These are phyloP conservation scores for Anodontia alba DNA, from an alignment of 2,888 invertebrate species.

Conservation along the genomic window DNA sequence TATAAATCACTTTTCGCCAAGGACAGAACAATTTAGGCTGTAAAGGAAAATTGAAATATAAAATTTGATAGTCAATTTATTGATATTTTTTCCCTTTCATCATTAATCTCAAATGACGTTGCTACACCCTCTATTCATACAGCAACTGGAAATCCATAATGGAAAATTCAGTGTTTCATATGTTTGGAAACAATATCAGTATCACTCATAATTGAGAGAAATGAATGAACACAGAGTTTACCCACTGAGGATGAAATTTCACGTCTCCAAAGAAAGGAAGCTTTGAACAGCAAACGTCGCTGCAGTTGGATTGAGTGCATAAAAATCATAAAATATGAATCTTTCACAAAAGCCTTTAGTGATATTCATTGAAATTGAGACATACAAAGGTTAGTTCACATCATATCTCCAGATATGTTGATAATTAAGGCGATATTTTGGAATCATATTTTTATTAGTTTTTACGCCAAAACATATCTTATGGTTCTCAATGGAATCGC, in stretches of 20 bases:
- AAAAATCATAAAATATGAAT: neutral
- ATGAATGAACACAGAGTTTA: neutral
- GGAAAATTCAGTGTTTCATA: neutral
- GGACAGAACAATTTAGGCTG: neutral
- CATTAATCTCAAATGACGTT: neutral
- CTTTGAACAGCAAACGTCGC: neutral
- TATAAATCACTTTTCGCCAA: too few species aligned
- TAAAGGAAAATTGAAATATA: neutral
- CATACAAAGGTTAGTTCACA: slow-evolving; percentile 7
- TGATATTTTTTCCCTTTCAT: neutral
- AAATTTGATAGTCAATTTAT: neutral
- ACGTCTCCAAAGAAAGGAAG: neutral
- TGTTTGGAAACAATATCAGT: neutral
- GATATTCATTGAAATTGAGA: slow-evolving; percentile 5
- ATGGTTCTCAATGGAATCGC: too few species aligned
- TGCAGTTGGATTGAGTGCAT: slow-evolving; percentile 1
- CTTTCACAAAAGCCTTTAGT: neutral
- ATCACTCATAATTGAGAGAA: neutral
- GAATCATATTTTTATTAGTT: too few species aligned
- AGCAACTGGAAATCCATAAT: neutral
- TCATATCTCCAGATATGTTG: too few species aligned
- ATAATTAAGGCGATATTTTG: too few species aligned
- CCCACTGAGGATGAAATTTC: neutral
- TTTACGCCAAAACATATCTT: too few species aligned
- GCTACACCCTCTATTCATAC: slow-evolving; percentile 1